A percentile compares a stretch with the other conserved stretches of the same genome.
Conservation (phyloP, 2,797 vertebrate species). For the Sebastes vulpes region DNA sequence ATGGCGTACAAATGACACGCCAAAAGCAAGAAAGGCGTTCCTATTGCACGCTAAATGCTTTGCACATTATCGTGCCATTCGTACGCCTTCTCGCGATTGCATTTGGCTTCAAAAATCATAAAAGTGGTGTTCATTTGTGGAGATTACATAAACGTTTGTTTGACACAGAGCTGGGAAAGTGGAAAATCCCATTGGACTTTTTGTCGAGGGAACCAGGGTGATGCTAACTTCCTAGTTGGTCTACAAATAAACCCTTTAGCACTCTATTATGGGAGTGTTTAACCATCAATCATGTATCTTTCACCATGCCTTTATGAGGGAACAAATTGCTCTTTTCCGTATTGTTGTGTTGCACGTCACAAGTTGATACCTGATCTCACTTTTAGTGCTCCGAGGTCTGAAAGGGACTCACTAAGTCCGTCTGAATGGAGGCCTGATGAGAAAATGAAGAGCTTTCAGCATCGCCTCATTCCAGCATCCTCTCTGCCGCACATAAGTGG, state of each 20-base stretch:
- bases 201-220: no score
- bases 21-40: no score
- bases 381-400: slow-evolving; percentile 5
- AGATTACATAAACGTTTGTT: no score
- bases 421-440: slow-evolving; percentile 26
- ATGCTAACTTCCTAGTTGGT: background rate
- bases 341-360: slow-evolving; percentile 15
- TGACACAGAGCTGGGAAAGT: no score
- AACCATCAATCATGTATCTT: background rate
- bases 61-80: no score
- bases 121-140: no score
- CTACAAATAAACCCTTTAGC: background rate
- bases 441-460: slow-evolving; percentile 60
- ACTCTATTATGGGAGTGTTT: background rate
- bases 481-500: slow-evolving; percentile 47
- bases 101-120: no score
- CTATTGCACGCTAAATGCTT: no score
- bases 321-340: slow-evolving; percentile 23
- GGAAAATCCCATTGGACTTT: no score
- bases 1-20: no score
- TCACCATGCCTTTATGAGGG: background rate
- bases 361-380: slow-evolving; percentile 15
- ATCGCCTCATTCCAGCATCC: slow-evolving; percentile 35
- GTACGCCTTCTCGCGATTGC: no score
- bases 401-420: slow-evolving; percentile 3